These are phyloP conservation scores for Bombus ignitus DNA, from an alignment of 1,140 invertebrate species.

Conservation along the genomic window DNA sequence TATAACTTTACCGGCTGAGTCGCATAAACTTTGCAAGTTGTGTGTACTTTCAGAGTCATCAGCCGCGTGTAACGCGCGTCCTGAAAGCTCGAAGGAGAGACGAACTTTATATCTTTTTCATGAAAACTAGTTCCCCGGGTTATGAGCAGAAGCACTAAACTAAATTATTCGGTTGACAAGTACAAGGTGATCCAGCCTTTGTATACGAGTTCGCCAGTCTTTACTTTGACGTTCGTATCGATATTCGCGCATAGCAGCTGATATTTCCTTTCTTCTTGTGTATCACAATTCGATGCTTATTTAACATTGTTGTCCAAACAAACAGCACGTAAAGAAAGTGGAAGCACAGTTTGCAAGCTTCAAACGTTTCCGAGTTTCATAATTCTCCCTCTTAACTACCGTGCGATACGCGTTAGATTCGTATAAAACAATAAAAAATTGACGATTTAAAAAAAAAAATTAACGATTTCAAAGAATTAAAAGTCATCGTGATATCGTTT, in stretches of 20 bases:
- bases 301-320: not conserved
- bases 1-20: slow-evolving; percentile 50
- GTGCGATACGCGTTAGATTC: too few species aligned
- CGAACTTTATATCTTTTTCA: slow-evolving; percentile 63
- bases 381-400: not conserved
- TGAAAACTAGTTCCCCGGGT: slow-evolving; percentile 57
- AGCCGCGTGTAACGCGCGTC: slow-evolving; percentile 43
- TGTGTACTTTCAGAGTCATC: slow-evolving; percentile 63
- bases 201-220: not conserved
- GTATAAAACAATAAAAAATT: too few species aligned
- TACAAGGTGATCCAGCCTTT: slow-evolving; percentile 37
- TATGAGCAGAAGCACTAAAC: slow-evolving; percentile 30
- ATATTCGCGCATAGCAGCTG: not conserved
- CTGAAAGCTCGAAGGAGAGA: slow-evolving; percentile 44
- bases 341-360: not conserved
- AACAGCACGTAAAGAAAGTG: too few species aligned
- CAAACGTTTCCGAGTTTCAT: not conserved
- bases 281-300: not conserved
- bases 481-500: not conserved
- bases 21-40: slow-evolving; percentile 61
- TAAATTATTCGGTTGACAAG: slow-evolving; percentile 54
- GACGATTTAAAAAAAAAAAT: too few species aligned
- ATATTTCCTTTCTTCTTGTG: not conserved
- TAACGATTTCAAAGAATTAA: too few species aligned
- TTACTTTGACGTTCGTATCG: not conserved